Base-by-base conservation (phyloP, 2,113 vertebrate species). In the Mirounga angustirostris region DNA sequence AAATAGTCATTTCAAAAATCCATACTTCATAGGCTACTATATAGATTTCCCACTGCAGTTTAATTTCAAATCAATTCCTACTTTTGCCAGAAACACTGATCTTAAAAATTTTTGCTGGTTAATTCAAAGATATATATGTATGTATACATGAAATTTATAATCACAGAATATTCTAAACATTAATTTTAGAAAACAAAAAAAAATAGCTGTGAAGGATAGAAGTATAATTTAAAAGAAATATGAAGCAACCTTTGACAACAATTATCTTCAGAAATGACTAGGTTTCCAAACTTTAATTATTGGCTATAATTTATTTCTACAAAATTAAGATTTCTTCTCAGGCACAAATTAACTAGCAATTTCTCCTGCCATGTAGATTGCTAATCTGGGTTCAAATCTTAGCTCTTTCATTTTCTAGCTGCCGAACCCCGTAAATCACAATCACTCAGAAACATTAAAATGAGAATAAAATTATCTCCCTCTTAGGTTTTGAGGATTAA, bases 41-140 rank as follows among this genome's bases (percentile, higher is more conserved):
- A 96, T 87, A 94, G 95, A 97, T 97, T 96, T 97, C 88, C 87
- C 87, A 95, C 84, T 80, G 46, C 52, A 90, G 92, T 92, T 98
- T 92, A 97, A 95, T 97, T 88, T 94, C 59, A 93, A 86, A 97
- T 96, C 88, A 92, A 71, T 97, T 84, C 18, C 30, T 85, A 71
- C 33, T 76, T 79, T 92, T 61, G 54, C 52, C 83, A 91, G 81
- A 95, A 95, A 95, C 5, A 87, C 9, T 78, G 28, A 28, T 92
- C 54, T 76, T 85, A 93, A 98, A 93, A 91, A 82, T 86, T 36
- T n/a, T 89, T 28, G 74, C 24, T 28, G 80, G 33, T 91, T 94
- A 95, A 87, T 71, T 96, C 54, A 91, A 76, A 95, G 22, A 2
- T 61, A 13, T 58, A 3, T 33, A 58, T 36, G 46, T 61, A n/a